Conservation (phyloP, 2,888 invertebrate species). For the Andrena dorsata region DNA sequence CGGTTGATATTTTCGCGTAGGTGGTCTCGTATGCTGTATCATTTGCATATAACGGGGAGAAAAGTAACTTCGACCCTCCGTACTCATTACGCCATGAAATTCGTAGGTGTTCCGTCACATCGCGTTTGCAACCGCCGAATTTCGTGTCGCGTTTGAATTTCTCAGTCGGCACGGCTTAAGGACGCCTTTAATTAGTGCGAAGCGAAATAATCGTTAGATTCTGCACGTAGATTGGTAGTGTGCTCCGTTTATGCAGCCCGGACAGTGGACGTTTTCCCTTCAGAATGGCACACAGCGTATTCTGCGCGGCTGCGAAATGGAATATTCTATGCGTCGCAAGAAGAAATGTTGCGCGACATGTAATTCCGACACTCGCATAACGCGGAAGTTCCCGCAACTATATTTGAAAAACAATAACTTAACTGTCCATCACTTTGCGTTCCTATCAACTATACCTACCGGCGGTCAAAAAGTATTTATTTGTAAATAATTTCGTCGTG, state of each 20-base stretch:
- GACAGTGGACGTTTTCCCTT: neutral
- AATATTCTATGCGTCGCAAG: slow-evolving; percentile 7
- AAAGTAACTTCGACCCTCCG: neutral
- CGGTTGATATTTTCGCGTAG: neutral
- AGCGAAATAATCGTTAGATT: slow-evolving; percentile 2
- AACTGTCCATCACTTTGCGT: too few relatives aligned
- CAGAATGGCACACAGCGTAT: neutral
- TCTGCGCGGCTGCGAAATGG: neutral
- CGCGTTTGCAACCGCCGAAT: neutral
- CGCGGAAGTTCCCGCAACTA: too few relatives aligned
- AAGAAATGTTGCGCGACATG: neutral
- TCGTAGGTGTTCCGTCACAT: neutral
- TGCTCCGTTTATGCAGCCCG: neutral
- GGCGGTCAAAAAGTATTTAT: too few relatives aligned
- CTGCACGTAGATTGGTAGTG: neutral
- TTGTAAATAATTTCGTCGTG: neutral
- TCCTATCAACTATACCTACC: too few relatives aligned
- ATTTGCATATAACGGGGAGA: neutral
- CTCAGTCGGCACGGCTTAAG: neutral
- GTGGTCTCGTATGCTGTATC: neutral
- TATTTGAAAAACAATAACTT: too few relatives aligned
- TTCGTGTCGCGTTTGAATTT: neutral
- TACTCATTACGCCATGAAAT: neutral
- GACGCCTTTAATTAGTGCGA: slow-evolving; percentile 6
- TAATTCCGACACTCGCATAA: too few relatives aligned